Conservation (phyloP, 2,797 vertebrate species). For the Molossus molossus region DNA sequence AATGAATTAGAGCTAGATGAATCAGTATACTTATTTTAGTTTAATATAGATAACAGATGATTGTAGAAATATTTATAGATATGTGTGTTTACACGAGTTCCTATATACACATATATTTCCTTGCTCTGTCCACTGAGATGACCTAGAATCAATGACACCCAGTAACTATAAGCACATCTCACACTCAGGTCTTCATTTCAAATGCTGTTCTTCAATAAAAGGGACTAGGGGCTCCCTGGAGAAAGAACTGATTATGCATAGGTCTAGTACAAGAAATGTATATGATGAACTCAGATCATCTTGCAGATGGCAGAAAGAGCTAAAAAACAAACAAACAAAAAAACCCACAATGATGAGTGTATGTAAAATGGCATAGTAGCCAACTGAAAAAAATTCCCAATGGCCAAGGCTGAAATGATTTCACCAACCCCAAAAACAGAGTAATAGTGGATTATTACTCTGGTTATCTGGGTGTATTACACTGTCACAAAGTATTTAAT, state of each 20-base stretch:
- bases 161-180: background rate
- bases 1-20: background rate
- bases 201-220: conserved; percentile 1
- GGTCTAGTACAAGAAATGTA: background rate
- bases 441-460: background rate
- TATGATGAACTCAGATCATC: background rate
- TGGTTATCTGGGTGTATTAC: background rate
- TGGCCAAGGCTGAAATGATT: background rate
- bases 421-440: background rate
- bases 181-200: background rate
- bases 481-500: background rate
- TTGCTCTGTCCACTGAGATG: background rate
- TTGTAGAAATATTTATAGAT: background rate
- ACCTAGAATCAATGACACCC: background rate
- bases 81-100: background rate
- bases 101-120: background rate
- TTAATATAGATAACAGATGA: background rate
- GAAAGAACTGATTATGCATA: background rate
- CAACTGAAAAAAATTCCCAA: background rate
- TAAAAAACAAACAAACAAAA: background rate
- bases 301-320: background rate
- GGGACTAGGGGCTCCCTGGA: background rate
- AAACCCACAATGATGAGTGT: background rate
- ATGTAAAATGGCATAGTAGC: background rate
- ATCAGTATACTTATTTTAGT: background rate